Evolutionary conservation across 2,113 vertebrate species (phyloP).

Genomic region (Chaenocephalus aceratus): DNA sequence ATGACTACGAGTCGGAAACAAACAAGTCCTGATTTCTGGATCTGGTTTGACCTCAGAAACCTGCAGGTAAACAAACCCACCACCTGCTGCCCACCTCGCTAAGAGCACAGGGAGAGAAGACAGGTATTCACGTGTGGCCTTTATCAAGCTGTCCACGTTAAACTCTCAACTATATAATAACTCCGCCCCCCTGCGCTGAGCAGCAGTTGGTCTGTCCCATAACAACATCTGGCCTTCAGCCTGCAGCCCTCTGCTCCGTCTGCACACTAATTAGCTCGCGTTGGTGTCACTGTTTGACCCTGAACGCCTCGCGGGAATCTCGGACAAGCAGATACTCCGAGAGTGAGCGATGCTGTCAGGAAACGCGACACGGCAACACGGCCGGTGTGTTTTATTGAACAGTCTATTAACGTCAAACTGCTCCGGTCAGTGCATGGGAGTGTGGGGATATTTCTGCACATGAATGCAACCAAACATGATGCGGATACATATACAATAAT

Average conservation of each 20-base stretch:
- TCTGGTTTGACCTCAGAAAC: neutral
- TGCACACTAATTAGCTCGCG: slow-evolving; percentile 24
- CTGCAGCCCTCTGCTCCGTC: slow-evolving; percentile 24
- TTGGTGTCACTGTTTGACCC: slow-evolving; percentile 10
- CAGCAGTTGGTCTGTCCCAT: neutral
- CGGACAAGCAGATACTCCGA: neutral
- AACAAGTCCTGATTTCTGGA: neutral
- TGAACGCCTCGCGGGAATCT: slow-evolving; percentile 20
- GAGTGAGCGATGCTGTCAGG: neutral
- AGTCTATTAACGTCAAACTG: too few species aligned
- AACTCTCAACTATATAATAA: neutral
- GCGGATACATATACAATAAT: too few species aligned
- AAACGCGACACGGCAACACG: neutral
- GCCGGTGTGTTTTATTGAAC: neutral
- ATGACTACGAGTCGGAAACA: neutral
- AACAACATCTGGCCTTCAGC: slow-evolving; percentile 54
- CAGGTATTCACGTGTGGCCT: too few species aligned
- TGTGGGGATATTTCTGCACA: neutral
- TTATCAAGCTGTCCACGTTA: too few species aligned
- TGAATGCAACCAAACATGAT: neutral
- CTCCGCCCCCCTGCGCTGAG: neutral
- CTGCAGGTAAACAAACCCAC: too few species aligned
- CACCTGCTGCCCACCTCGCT: too few species aligned
- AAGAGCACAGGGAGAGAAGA: too few species aligned
- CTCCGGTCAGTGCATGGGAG: neutral